Evolutionary conservation across 2,797 vertebrate species (phyloP).

Genomic region (Cheirogaleus major): DNA sequence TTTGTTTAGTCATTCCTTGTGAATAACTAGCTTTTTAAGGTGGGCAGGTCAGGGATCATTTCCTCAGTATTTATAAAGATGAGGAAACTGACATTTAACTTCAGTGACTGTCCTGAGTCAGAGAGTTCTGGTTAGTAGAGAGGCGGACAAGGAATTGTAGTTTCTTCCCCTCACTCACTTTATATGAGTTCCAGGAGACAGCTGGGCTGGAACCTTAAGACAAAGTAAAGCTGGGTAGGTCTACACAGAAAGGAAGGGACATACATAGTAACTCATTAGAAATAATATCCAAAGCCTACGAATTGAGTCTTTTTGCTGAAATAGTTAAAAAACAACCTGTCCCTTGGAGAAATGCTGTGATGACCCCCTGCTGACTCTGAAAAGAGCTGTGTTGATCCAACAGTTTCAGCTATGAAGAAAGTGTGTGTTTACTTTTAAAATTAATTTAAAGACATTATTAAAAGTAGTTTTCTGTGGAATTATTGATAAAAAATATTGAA

Average conservation of each 20-base stretch:
- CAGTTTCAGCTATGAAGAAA: not conserved
- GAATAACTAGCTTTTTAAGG: not conserved
- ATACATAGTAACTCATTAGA: not conserved
- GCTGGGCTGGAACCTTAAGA: not conserved
- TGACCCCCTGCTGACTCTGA: not conserved
- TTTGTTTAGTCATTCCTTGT: not conserved
- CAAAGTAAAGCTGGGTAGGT: not conserved
- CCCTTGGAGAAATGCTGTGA: not conserved
- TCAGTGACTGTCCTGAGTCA: not conserved
- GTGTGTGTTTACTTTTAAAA: not conserved
- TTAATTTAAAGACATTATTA: not conserved
- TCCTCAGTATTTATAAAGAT: not conserved
- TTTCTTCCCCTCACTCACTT: not conserved
- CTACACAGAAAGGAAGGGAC: not conserved
- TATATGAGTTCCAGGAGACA: not conserved
- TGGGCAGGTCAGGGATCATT: not conserved
- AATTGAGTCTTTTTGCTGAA: not conserved
- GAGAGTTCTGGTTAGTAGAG: not conserved
- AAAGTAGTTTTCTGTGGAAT: not conserved
- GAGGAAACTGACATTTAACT: not conserved
- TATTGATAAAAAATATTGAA: constrained; percentile 26
- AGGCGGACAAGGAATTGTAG: not conserved
- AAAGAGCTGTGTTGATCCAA: not conserved
- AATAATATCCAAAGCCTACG: not conserved
- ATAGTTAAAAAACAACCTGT: not conserved